A percentile compares a stretch with the other conserved stretches of the same genome.
Conservation (phyloP, 2,888 invertebrate genomes). For the Arge pagana region DNA sequence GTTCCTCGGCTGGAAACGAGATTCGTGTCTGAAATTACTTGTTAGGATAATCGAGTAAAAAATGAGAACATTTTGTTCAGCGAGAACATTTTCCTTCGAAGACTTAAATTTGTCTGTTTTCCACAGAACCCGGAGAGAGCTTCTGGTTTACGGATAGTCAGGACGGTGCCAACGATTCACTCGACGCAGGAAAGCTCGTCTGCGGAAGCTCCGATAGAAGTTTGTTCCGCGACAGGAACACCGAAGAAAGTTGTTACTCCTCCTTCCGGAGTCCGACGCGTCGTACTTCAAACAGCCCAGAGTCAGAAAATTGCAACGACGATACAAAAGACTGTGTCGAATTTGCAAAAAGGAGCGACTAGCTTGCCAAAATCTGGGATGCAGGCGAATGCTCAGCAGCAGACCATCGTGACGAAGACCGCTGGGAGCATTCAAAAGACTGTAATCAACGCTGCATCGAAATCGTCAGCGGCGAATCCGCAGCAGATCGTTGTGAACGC, state of each 20-base stretch:
- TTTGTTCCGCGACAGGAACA: slow-evolving; percentile 16
- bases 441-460: slow-evolving; percentile 24
- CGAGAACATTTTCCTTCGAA: slow-evolving; percentile 38
- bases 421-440: slow-evolving; percentile 1
- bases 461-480: slow-evolving; percentile 21
- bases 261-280: slow-evolving; percentile 37
- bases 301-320: slow-evolving; percentile 38
- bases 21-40: too few species aligned
- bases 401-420: slow-evolving; percentile 28
- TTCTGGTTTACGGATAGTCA: slow-evolving; percentile 42
- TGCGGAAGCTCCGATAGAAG: too few species aligned
- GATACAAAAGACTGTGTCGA: slow-evolving; percentile 44
- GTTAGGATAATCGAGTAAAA: too few species aligned
- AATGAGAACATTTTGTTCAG: too few species aligned
- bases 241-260: slow-evolving; percentile 2
- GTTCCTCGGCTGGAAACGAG: too few species aligned
- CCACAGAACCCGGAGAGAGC: slow-evolving; percentile 33
- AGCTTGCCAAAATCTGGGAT: too few species aligned
- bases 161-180: slow-evolving; percentile 41
- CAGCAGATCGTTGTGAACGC: slow-evolving; percentile 36
- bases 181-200: slow-evolving; percentile 26
- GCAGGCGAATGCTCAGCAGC: slow-evolving; percentile 32
- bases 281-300: slow-evolving; percentile 48
- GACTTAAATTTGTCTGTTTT: slow-evolving; percentile 22
- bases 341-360: slow-evolving; percentile 35